Base-by-base conservation (phyloP, 2,888 invertebrate species). In the Xylota sylvarum region DNA sequence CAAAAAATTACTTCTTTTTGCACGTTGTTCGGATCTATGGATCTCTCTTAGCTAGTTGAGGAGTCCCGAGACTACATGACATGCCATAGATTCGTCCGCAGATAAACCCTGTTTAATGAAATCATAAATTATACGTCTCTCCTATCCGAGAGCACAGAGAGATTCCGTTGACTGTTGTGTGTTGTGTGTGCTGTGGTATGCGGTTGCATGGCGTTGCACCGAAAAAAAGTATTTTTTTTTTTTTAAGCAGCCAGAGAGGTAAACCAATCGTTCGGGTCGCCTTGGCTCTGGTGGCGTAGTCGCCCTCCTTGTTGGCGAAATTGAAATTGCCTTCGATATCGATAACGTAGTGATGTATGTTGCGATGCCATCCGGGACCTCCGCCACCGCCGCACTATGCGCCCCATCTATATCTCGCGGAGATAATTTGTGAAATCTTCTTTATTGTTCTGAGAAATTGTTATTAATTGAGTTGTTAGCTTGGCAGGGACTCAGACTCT, bases 21-120 rank as follows among this genome's bases (percentile, higher is more conserved):
- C 88, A 88, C 88, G 87, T 88, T 87, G 87, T 82, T 82, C 77
- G 67, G 81, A 87, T 82, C 86, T 82, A 86, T 81, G 86, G 86
- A 86, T 86, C 82, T 86, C 62, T 86, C 48, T 43, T 65, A 23
- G 55, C 62, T 79, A 64, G 77, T 82, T 86, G 82, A 82, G 64
- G 86, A 86, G 82, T 82, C 73, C 27, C 82, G 56, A 73, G 77
- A 86, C 86, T 86, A 89, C 89, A 89, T 89, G 89, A 89, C 89
- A 89, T 88, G 91, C 90, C 89, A 89, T 88, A 89, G 91, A 91
- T 91, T 91, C 90, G 89, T 89, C 90, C 89, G 89, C 89, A 89
- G 91, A 91, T 91, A 91, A 90, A 90, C 89, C 90, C 89, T 90
- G 89, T 90, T 91, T 91, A 91, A 91, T 91, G 91, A 91, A 91